Base-by-base conservation (phyloP, 2,797 vertebrate species). In the Megaceryle alcyon region DNA sequence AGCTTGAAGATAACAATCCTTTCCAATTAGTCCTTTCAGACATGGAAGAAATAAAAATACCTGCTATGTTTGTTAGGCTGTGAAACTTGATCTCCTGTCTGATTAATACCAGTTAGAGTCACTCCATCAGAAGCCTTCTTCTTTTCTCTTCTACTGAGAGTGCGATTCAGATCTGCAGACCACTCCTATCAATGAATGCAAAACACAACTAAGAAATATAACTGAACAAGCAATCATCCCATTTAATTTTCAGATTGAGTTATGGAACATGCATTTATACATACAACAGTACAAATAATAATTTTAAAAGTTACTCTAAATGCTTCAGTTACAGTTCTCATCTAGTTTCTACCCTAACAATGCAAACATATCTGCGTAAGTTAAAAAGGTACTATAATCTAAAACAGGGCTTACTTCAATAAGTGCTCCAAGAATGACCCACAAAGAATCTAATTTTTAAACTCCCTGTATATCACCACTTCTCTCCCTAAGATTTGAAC, bases 141-240 rank as follows among this genome's bases (percentile, higher is more conserved):
- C 97, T 99, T 99, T 79, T 99, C 99, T 95, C 99, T 98, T 63
- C 98, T 98, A 82, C 98, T 99, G 56, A 99, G 98, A 10, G 99
- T 99, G 41, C 99, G 98, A 66, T 99, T 99, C 94, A 99, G 97
- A 83, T 99, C 99, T 94, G 98, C 95, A 51, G 99, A 99, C 99
- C 99, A 99, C 76, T 99, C 99, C 99, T 99, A 15, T 4, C 54
- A 90, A 88, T 0, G 8, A 85, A 78, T 5, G 29, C 71, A 92
- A 63, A 82, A 63, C 0, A 0, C 4, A 8, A 54, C 1, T 88
- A 23, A 95, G 82, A 86, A 54, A 43, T 35, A 35, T 10, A n/a
- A 76, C 0, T 22, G 16, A 86, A 35, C 14, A 14, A 33, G 14
- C 26, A 46, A 79, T 13, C 6, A 43, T 0, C 72, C 57, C 12